These are phyloP conservation scores for Pica pica DNA, from an alignment of 2,113 vertebrate species.

Conservation along the genomic window DNA sequence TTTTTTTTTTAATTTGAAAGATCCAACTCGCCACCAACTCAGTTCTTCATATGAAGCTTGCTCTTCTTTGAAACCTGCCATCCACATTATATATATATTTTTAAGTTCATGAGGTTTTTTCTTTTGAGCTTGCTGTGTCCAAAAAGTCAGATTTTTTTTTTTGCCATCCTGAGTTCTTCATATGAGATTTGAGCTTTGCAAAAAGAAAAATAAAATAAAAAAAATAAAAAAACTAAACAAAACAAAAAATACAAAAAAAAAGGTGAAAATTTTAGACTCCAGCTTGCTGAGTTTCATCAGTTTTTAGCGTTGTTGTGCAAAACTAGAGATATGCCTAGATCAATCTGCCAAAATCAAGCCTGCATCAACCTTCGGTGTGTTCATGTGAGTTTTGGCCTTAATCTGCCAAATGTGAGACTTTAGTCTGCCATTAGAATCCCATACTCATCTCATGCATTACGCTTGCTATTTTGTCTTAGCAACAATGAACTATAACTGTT, in stretches of 20 bases:
- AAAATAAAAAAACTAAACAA: not conserved
- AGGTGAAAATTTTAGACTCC: slow-evolving; percentile 76
- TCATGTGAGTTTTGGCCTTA: slow-evolving; percentile 79
- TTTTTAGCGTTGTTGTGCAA: slow-evolving; percentile 80
- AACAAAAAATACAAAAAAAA: not conserved
- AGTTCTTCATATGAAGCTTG: slow-evolving; percentile 75
- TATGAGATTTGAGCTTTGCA: slow-evolving; percentile 78
- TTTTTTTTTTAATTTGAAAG: slow-evolving; percentile 31
- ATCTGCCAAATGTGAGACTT: slow-evolving; percentile 86
- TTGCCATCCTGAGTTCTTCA: slow-evolving; percentile 80
- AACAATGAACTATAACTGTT: slow-evolving; percentile 86
- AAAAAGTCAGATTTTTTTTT: slow-evolving; percentile 46
- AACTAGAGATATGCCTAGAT: slow-evolving; percentile 77
- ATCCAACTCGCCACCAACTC: slow-evolving; percentile 68
- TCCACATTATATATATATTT: slow-evolving; percentile 70
- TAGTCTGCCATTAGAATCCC: slow-evolving; percentile 84
- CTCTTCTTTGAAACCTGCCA: slow-evolving; percentile 76
- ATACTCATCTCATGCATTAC: slow-evolving; percentile 95
- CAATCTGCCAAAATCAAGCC: slow-evolving; percentile 81
- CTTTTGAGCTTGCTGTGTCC: slow-evolving; percentile 84
- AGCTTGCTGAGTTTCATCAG: slow-evolving; percentile 81
- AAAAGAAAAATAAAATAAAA: slow-evolving; percentile 60
- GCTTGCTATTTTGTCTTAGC: slow-evolving; percentile 92
- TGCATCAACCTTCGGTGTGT: slow-evolving; percentile 80
- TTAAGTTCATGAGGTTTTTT: slow-evolving; percentile 69